Conservation (phyloP, 2,113 vertebrate genomes). For the Scomber scombrus region DNA sequence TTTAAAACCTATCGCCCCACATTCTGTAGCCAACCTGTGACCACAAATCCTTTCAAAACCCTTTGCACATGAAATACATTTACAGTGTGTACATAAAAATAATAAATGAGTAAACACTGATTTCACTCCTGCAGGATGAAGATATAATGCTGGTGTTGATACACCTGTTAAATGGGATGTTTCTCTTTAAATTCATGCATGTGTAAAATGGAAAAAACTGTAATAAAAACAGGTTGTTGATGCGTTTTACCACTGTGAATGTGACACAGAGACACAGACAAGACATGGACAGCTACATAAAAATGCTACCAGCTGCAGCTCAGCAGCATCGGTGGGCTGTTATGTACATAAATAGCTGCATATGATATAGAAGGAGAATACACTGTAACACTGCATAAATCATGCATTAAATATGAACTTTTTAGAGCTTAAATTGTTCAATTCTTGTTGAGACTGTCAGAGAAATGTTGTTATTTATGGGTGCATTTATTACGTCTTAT, state of each 20-base stretch:
- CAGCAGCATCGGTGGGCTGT: neutral
- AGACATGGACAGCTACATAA: neutral
- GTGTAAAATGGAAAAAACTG: constrained; percentile 5
- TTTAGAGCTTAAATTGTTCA: neutral
- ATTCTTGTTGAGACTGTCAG: neutral
- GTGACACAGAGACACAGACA: neutral
- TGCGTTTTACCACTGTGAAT: constrained; percentile 28
- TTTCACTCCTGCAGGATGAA: neutral
- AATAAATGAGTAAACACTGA: neutral
- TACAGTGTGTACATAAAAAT: neutral
- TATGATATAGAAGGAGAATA: neutral
- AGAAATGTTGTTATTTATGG: too few species aligned
- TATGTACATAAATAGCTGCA: neutral
- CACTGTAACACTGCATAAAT: neutral
- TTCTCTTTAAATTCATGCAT: constrained; percentile 25
- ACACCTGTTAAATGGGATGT: neutral
- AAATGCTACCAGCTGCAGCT: neutral
- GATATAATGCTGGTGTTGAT: constrained; percentile 30
- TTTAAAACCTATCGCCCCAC: neutral
- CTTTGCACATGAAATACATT: neutral
- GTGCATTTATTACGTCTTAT: neutral
- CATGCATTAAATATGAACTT: constrained; percentile 1
- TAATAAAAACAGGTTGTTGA: constrained; percentile 45
- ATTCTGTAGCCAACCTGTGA: neutral
- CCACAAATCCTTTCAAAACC: neutral